A percentile compares a stretch with the other conserved stretches of the same genome.
Conservation (phyloP, 2,113 vertebrate species). For the Oncorhynchus masou region DNA sequence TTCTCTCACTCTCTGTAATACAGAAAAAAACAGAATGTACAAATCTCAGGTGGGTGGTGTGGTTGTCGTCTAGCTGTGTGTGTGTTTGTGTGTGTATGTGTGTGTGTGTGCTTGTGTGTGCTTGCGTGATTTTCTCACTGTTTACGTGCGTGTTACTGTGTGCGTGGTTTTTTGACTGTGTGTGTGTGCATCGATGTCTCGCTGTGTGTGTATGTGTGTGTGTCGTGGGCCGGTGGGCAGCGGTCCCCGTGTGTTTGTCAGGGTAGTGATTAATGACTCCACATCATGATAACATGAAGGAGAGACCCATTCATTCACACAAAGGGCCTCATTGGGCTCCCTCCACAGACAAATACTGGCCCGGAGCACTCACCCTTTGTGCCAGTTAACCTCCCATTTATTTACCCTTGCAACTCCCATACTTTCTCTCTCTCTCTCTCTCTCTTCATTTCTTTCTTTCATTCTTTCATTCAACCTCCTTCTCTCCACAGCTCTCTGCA, state of each 20-base stretch:
- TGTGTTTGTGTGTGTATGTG: background rate
- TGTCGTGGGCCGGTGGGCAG: background rate
- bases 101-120: background rate
- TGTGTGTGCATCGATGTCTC: background rate
- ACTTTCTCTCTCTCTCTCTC: constrained; percentile 12
- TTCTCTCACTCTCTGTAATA: background rate
- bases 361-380: constrained; percentile 40
- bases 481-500: background rate
- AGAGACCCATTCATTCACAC: constrained; percentile 61
- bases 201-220: constrained; percentile 2
- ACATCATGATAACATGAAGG: constrained; percentile 62
- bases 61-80: background rate
- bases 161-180: background rate
- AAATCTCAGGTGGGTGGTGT: background rate
- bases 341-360: constrained; percentile 42
- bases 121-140: background rate
- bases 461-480: background rate
- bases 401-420: constrained; percentile 21
- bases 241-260: constrained; percentile 60
- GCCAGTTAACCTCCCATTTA: constrained; percentile 44
- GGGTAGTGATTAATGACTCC: constrained; percentile 65
- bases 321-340: constrained; percentile 49
- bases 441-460: background rate
- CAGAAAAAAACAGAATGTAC: background rate
- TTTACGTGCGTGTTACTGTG: background rate